Conservation (phyloP, 2,888 invertebrate species). For the Ommatoiulus sabulosus region DNA sequence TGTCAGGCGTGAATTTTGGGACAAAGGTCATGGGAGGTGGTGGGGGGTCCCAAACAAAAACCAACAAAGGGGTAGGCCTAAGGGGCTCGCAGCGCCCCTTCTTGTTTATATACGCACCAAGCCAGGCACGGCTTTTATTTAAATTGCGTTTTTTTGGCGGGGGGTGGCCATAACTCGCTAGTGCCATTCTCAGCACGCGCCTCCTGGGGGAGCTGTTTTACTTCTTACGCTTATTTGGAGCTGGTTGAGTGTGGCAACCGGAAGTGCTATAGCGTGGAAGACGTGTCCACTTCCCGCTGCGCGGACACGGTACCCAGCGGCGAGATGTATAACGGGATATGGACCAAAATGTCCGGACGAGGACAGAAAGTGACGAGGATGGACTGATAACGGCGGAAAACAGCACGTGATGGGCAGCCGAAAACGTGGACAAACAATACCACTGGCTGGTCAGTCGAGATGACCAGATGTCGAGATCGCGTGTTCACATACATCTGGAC, state of each 20-base stretch:
- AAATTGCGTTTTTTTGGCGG: not conserved
- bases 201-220: not conserved
- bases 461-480: conserved; percentile 7
- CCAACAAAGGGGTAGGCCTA: not conserved
- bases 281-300: not conserved
- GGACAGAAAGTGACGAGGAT: not conserved
- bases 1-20: conserved; percentile 2
- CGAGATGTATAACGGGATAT: conserved; percentile 2
- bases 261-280: not conserved
- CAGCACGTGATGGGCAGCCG: not conserved
- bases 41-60: not conserved
- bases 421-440: not conserved
- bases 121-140: not conserved
- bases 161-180: not conserved
- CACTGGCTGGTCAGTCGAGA: not conserved
- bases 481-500: not conserved
- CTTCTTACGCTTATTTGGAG: not conserved
- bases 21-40: not conserved
- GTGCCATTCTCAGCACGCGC: not conserved
- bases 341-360: not conserved
- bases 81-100: not conserved
- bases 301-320: not conserved
- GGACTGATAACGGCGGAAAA: not conserved
- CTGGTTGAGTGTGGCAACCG: not conserved
- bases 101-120: conserved; percentile 13